These are phyloP conservation scores for Marisa cornuarietis DNA, from an alignment of 1,140 invertebrate species.

Conservation along the genomic window DNA sequence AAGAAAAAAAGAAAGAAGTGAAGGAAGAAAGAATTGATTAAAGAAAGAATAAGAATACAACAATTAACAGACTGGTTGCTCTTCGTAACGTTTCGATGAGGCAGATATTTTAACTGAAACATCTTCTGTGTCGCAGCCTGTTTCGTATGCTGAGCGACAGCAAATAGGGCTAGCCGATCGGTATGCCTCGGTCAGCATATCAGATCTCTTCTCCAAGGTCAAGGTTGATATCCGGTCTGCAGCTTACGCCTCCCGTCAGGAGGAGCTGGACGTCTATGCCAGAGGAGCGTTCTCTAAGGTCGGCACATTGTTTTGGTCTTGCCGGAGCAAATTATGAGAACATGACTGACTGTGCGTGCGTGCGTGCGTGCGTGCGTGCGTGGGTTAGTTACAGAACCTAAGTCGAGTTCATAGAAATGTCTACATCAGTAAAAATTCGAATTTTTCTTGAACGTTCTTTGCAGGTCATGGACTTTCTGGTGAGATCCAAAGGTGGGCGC, in stretches of 20 bases:
- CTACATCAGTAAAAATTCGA: not conserved
- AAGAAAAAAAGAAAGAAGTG: too few species aligned
- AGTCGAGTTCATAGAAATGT: not conserved
- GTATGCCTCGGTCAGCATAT: too few species aligned
- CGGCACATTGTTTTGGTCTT: not conserved
- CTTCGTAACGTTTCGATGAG: too few species aligned
- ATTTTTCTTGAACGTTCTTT: not conserved
- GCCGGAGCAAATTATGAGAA: too few species aligned
- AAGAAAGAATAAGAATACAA: too few species aligned
- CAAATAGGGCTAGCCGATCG: too few species aligned
- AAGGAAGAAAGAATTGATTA: too few species aligned
- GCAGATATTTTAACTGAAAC: too few species aligned
- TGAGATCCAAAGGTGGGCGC: not conserved
- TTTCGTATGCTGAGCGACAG: too few species aligned
- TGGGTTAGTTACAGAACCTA: not conserved
- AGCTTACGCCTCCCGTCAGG: not conserved
- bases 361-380: not conserved
- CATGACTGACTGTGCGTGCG: too few species aligned
- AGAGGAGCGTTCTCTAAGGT: constrained; percentile 1
- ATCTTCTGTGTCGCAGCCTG: too few species aligned
- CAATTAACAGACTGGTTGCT: too few species aligned
- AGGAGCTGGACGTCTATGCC: not conserved
- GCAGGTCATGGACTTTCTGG: not conserved
- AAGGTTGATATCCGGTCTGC: not conserved
- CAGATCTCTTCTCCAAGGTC: not conserved